phyloP scores from a whole-genome alignment of 2,797 vertebrate species.

The Leptatherina wallacei region DNA sequence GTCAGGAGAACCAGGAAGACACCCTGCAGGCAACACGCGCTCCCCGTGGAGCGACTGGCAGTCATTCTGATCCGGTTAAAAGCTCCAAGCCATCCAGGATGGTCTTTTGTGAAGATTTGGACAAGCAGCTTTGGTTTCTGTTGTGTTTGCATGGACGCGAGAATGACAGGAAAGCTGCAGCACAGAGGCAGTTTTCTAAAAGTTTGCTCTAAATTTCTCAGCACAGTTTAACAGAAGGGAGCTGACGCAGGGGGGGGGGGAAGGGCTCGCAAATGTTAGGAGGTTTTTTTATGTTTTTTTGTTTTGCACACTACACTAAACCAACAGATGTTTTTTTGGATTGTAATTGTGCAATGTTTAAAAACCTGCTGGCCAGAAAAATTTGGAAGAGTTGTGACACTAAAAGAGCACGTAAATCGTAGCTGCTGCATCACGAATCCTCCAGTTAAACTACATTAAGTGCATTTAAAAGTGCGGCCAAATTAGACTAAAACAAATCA shows the following conservation, averaged over 20 bases:
- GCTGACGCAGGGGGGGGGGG: background rate
- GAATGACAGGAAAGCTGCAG: slow-evolving; percentile 27
- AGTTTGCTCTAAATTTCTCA: slow-evolving; percentile 15
- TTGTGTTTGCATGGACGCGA: slow-evolving; percentile 18
- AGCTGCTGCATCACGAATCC: slow-evolving; percentile 1
- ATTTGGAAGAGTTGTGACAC: slow-evolving; percentile 16
- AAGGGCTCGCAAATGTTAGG: background rate
- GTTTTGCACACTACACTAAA: slow-evolving; percentile 32
- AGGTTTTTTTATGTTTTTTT: background rate
- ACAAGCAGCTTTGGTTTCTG: slow-evolving; percentile 27
- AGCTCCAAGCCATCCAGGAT: slow-evolving; percentile 22
- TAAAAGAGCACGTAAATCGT: background rate
- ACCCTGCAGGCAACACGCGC: slow-evolving; percentile 24
- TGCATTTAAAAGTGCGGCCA: slow-evolving; percentile 4
- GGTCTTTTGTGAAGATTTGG: background rate
- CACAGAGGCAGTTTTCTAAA: slow-evolving; percentile 16
- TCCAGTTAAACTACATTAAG: slow-evolving; percentile 1
- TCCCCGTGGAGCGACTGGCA: background rate
- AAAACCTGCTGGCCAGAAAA: background rate
- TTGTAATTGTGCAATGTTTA: slow-evolving; percentile 39
- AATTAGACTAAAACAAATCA: background rate
- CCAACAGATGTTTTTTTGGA: background rate
- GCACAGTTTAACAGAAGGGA: slow-evolving; percentile 27
- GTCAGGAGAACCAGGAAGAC: slow-evolving; percentile 24
- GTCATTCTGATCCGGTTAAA: background rate